Percentiles rank a stretch among this genome's conserved stretches.
Evolutionary conservation across 1,140 invertebrate genomes (phyloP).

Genomic region (Anastrepha obliqua): DNA sequence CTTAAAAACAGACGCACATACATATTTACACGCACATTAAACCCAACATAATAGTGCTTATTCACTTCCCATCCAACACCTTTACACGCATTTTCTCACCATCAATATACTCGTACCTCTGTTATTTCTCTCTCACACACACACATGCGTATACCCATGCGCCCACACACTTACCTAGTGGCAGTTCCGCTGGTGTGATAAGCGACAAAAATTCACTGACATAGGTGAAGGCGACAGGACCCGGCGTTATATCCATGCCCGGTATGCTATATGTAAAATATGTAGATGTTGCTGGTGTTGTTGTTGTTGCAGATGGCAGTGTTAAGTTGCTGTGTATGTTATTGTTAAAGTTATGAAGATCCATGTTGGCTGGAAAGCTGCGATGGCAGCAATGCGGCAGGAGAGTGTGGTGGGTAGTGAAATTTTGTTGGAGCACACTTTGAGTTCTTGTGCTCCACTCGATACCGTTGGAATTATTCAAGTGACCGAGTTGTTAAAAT

Average conservation of each 20-base stretch:
- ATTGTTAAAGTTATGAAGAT: conserved; percentile 57
- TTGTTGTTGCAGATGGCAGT: conserved; percentile 58
- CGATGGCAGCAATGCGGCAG: neutral
- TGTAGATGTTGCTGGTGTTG: conserved; percentile 66
- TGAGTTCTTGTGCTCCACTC: neutral
- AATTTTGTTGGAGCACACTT: neutral
- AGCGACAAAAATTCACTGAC: conserved; percentile 76
- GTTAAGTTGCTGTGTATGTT: conserved; percentile 54
- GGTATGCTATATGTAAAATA: conserved; percentile 76
- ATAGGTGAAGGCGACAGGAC: conserved; percentile 77
- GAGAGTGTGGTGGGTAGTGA: neutral
- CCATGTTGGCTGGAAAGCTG: neutral
- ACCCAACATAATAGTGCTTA: neutral
- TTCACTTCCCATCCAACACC: neutral
- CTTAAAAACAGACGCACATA: neutral
- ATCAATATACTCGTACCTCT: neutral
- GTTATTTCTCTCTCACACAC: neutral
- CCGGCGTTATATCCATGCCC: conserved; percentile 75
- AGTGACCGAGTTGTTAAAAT: neutral
- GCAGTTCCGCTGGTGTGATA: conserved; percentile 77
- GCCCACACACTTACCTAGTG: conserved; percentile 74
- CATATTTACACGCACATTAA: neutral
- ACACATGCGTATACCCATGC: conserved; percentile 11
- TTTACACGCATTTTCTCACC: conserved; percentile 22
- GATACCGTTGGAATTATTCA: neutral